Evolutionary conservation across 2,888 invertebrate genomes (phyloP), one percentile per base, ranked within the genome.

Genomic region (Serripes groenlandicus): DNA sequence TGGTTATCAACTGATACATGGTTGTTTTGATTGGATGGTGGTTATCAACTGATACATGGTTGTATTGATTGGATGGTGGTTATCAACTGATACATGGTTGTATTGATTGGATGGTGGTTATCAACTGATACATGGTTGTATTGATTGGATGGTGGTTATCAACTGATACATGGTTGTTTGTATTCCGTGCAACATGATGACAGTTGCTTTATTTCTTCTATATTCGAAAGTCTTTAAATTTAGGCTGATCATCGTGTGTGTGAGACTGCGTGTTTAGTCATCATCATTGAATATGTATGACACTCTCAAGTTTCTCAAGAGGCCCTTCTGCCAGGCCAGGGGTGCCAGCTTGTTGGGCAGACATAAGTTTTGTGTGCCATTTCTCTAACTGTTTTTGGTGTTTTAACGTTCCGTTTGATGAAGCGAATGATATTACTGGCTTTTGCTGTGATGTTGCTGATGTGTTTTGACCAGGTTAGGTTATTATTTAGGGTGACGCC

Each of bases 391-490:
- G 18, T 21, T 7, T 54, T 21, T n/a, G n/a, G n/a, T n/a, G 54
- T 54, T 54, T 54, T 7, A n/a, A 54, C 23, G n/a, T 54, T 54
- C 23, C 54, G 18, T 54, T 54, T 21, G n/a, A 54, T 54, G 23
- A 54, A 54, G n/a, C 7, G 54, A 4, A 54, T 4, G 23, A 21
- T 54, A n/a, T 21, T n/a, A 4, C 18, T 54, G 9, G 54, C 54
- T 21, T 54, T 54, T 7, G 54, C 18, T n/a, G 54, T n/a, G 54
- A 54, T 54, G 5, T 54, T 54, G 18, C 23, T 23, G 23, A 54
- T 54, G n/a, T 54, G 54, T 21, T 54, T 54, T 54, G 54, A 54
- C 54, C 54, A 54, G n/a, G 18, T 54, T 54, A 54, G 23, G 23
- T 54, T 23, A 23, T 21, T 5, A 21, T 21, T 54, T n/a, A 54